These are phyloP conservation scores for Sebastolobus alascanus DNA, from an alignment of 2,797 vertebrate genomes.

Conservation along the genomic window DNA sequence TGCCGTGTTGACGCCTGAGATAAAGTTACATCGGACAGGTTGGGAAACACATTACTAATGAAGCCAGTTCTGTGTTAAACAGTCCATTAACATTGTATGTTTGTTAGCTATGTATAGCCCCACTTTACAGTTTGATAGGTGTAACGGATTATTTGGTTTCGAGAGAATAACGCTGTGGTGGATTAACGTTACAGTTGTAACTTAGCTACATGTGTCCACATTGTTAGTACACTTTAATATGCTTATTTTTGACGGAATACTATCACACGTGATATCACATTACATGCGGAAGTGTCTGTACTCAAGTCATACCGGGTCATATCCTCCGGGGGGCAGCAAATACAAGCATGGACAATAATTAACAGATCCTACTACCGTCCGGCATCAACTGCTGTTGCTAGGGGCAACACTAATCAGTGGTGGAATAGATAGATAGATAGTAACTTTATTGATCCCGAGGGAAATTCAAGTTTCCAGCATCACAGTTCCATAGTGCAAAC, in stretches of 20 bases:
- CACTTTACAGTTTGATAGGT: background rate
- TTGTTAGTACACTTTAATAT: background rate
- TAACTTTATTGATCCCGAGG: too few relatives aligned
- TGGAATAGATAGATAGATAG: too few relatives aligned
- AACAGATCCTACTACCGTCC: background rate
- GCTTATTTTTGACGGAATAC: background rate
- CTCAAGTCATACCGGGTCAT: background rate
- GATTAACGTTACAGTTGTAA: background rate
- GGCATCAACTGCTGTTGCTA: background rate
- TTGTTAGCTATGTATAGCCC: too few relatives aligned
- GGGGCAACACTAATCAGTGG: background rate
- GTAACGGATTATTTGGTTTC: background rate
- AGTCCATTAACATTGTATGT: too few relatives aligned
- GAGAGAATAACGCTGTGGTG: background rate
- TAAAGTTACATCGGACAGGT: conserved; percentile 54
- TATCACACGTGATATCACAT: background rate
- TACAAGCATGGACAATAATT: background rate
- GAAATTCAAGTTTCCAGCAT: too few relatives aligned
- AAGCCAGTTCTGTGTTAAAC: background rate
- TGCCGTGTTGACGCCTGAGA: conserved; percentile 29
- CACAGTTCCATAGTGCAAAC: too few relatives aligned
- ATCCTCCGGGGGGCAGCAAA: background rate
- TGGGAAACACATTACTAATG: rapidly evolving
- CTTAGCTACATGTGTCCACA: background rate
- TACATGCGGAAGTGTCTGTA: background rate